Conservation (phyloP, 2,113 vertebrate genomes). For the Pantherophis guttatus region DNA sequence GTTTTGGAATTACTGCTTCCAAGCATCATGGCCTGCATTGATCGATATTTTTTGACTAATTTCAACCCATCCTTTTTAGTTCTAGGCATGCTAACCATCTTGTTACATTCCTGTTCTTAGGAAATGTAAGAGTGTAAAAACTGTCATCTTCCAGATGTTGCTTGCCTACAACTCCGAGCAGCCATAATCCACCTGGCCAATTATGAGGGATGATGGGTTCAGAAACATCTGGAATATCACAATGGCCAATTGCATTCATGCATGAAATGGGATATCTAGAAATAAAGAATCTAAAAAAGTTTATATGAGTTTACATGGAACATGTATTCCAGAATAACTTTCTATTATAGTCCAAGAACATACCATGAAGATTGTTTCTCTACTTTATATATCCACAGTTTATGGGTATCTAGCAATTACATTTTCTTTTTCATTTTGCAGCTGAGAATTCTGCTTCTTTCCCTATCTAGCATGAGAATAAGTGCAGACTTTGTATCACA, state of each 20-base stretch:
- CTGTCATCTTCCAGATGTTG: background rate
- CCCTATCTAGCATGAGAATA: background rate
- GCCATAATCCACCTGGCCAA: background rate
- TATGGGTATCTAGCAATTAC: background rate
- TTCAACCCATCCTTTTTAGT: background rate
- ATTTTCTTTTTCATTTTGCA: background rate
- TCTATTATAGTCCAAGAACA: background rate
- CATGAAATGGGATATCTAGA: background rate
- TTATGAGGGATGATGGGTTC: background rate
- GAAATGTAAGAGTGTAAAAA: background rate
- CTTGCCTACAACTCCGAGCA: background rate
- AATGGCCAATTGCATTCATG: background rate
- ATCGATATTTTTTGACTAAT: background rate
- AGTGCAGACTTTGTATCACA: background rate
- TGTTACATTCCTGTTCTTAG: background rate
- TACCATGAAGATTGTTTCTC: background rate
- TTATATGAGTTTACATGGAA: too few species aligned
- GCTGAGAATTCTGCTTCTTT: background rate
- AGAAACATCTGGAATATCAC: background rate
- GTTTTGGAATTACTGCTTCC: background rate
- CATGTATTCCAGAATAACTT: background rate
- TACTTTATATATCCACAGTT: background rate
- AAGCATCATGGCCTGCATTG: background rate
- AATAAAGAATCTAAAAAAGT: background rate
- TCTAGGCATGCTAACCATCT: background rate